Evolutionary conservation across 23 tunicate genomes (phyloP), one percentile per base, ranked within the genome.

Genomic region (Styela clava): DNA sequence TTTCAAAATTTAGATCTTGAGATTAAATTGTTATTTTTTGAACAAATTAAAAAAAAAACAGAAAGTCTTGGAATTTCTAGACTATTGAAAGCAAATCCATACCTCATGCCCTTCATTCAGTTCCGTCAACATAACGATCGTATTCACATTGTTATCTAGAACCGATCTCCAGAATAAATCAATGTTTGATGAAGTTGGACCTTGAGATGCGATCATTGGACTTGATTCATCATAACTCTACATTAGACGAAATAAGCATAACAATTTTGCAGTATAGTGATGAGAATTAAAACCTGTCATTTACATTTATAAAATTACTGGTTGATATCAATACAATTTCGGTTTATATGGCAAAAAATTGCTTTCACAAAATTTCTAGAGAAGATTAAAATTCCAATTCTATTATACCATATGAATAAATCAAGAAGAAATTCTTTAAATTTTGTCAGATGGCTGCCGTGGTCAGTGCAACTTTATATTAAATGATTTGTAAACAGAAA

Each of bases 101-200:
- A 44, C 56, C 56, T 44, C 56, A 12, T 44, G 7, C 12, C 56
- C 56, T 12, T 44, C 56, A 5, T 12, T 44, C 56, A 12, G 9
- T 44, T 44, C 12, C 12, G 82, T 63, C 68, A 86, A 28, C 90
- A 85, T 86, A 62, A 86, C 83, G 32, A 91, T 69, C 33, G 81
- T 73, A 21, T 70, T 82, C 85, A 91, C 97, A 74, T 82, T 35
- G 64, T 91, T 91, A 74, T 91, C 97, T 0, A 78, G 35, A 72
- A 91, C 80, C 62, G 82, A 62, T 21, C 97, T 85, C 97, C 97
- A 91, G 73, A 91, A 86, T 62, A 82, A 85, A 52, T 91, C 90
- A 5, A 51, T 51, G 16, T 86, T 85, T 68, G 61, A 69, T 72
- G 78, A 61, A 71, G 78, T 63, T 1, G 97, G 97, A 2, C 77